phyloP scores from a whole-genome alignment of 1,140 invertebrate genomes.

The Gonioctena quinquepunctata region DNA sequence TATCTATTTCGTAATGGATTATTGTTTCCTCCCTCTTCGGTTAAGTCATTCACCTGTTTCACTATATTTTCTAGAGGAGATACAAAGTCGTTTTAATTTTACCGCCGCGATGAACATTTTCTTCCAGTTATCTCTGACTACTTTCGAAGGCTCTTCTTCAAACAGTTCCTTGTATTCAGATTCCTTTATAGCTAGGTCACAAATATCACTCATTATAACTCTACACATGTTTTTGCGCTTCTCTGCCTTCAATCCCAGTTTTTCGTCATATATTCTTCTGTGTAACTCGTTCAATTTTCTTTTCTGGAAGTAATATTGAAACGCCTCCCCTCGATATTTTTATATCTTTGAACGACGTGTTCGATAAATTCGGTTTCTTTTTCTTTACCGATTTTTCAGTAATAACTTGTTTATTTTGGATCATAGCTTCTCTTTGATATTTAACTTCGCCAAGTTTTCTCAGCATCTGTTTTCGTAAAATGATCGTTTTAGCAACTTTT shows the following conservation, averaged over 20 bases:
- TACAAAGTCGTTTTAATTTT: slow-evolving; percentile 59
- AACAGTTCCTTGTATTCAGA: slow-evolving; percentile 57
- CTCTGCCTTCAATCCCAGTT: slow-evolving; percentile 55
- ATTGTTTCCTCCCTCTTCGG: slow-evolving; percentile 26
- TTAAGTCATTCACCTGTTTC: neutral
- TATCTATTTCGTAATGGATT: slow-evolving; percentile 32
- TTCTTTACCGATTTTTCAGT: slow-evolving; percentile 57
- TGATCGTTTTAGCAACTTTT: slow-evolving; percentile 63
- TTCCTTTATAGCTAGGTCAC: slow-evolving; percentile 59
- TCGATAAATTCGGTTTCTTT: slow-evolving; percentile 57
- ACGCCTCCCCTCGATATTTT: slow-evolving; percentile 55
- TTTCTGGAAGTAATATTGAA: slow-evolving; percentile 60
- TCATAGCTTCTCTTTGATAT: slow-evolving; percentile 59
- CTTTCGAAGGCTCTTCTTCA: slow-evolving; percentile 44
- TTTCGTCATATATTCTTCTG: slow-evolving; percentile 57
- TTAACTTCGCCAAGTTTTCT: slow-evolving; percentile 64
- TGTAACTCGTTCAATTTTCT: slow-evolving; percentile 59
- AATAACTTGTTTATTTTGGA: slow-evolving; percentile 58
- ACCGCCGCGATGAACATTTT: slow-evolving; percentile 58
- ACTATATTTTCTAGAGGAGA: slow-evolving; percentile 28
- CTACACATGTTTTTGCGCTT: slow-evolving; percentile 58
- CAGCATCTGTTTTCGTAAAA: slow-evolving; percentile 66
- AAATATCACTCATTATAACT: slow-evolving; percentile 58
- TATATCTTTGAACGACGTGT: slow-evolving; percentile 56
- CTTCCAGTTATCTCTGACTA: slow-evolving; percentile 60